A percentile compares a stretch with the other conserved stretches of the same genome.
Conservation (phyloP, 2,113 vertebrate species). For the Bos indicus region DNA sequence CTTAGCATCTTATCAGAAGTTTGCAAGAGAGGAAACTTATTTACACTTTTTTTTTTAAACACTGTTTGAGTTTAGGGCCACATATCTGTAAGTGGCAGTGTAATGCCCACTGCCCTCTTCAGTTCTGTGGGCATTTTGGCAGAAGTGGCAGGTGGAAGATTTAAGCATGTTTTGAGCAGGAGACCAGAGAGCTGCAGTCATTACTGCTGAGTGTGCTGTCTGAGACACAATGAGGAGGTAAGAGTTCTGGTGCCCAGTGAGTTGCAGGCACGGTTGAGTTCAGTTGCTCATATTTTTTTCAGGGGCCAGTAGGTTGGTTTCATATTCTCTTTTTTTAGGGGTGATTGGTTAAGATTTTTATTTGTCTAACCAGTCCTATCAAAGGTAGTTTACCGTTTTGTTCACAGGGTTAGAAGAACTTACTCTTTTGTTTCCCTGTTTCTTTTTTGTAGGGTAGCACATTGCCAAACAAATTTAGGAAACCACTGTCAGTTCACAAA, state of each 20-base stretch:
- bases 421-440: not conserved
- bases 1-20: not conserved
- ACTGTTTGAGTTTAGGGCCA: not conserved
- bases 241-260: not conserved
- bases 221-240: not conserved
- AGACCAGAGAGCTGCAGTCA: not conserved
- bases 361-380: slow-evolving; percentile 9
- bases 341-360: not conserved
- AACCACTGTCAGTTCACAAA: not conserved
- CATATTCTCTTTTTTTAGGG: not conserved
- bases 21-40: not conserved
- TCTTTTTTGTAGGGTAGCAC: not conserved
- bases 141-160: not conserved
- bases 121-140: not conserved
- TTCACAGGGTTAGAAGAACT: not conserved
- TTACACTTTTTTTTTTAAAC: not conserved
- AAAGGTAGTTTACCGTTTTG: not conserved
- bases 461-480: not conserved
- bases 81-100: not conserved
- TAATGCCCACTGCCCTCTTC: not conserved
- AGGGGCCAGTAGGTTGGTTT: not conserved
- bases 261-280: not conserved
- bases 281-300: not conserved
- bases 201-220: not conserved
- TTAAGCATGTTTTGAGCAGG: not conserved